A percentile compares a stretch with the other conserved stretches of the same genome.
Conservation (phyloP, 2,113 vertebrate species). For the Dryoscopus gambensis region DNA sequence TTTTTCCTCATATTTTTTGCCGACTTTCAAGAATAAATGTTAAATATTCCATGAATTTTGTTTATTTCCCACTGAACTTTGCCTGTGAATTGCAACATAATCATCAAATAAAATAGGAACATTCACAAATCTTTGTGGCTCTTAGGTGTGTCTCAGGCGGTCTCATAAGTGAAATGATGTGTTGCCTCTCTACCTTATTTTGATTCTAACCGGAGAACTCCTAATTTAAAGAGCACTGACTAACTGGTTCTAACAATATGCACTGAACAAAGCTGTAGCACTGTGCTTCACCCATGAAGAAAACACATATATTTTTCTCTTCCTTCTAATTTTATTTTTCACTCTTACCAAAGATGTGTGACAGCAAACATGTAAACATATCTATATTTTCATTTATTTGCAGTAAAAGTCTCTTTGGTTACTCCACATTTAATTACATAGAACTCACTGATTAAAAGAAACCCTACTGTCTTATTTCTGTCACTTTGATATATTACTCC, state of each 20-base stretch:
- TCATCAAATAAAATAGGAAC: background rate
- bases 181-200: background rate
- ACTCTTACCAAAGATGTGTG: background rate
- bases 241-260: background rate
- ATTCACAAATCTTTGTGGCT: background rate
- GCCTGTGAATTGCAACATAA: background rate
- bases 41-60: background rate
- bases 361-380: background rate
- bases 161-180: background rate
- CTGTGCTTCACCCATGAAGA: background rate
- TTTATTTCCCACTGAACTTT: background rate
- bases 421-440: slow-evolving; percentile 20
- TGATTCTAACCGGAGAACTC: background rate
- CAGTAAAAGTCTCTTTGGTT: background rate
- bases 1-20: background rate
- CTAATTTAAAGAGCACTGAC: background rate
- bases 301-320: background rate
- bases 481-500: slow-evolving; percentile 41
- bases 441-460: slow-evolving; percentile 30
- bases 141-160: background rate
- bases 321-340: background rate
- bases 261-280: background rate
- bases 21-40: background rate
- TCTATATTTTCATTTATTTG: slow-evolving; percentile 4
- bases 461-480: slow-evolving; percentile 35